These are phyloP conservation scores for Neosalanx taihuensis DNA, from an alignment of 2,797 vertebrate species.

Conservation along the genomic window DNA sequence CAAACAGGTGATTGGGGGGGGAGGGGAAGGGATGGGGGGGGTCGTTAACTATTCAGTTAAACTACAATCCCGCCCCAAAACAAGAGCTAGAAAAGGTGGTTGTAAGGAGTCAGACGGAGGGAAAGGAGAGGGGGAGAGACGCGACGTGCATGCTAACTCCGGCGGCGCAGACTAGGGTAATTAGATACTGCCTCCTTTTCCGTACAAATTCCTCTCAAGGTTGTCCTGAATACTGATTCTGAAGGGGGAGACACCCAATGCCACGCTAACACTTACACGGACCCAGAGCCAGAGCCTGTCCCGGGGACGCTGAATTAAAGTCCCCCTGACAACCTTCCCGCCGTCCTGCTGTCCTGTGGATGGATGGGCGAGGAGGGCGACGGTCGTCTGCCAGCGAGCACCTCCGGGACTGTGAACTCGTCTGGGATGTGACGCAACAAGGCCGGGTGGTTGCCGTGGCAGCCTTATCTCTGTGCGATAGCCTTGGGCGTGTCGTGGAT, in stretches of 20 bases:
- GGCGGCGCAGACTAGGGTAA: conserved; percentile 43
- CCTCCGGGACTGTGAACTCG: conserved; percentile 16
- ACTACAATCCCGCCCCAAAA: neutral
- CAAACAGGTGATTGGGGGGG: neutral
- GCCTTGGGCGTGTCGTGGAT: too few species aligned
- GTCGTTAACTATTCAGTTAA: conserved; percentile 35
- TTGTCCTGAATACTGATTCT: conserved; percentile 39
- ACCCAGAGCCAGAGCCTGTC: conserved; percentile 44
- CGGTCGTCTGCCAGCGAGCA: conserved; percentile 20
- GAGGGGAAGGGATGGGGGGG: conserved; percentile 21
- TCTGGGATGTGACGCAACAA: neutral
- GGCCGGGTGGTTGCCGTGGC: conserved; percentile 18
- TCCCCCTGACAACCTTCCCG: conserved; percentile 37
- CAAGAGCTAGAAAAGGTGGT: neutral
- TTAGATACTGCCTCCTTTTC: conserved; percentile 55
- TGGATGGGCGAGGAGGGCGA: conserved; percentile 29
- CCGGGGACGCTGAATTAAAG: conserved; percentile 66
- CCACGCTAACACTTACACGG: conserved; percentile 52
- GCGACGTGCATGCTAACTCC: conserved; percentile 46
- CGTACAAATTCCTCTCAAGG: conserved; percentile 26
- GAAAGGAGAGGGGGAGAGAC: conserved; percentile 52
- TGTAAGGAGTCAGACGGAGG: conserved; percentile 17
- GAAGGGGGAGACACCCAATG: neutral
- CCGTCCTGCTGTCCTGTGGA: conserved; percentile 29
- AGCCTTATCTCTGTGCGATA: neutral